Conservation (phyloP, 2,797 vertebrate genomes). For the Paguma larvata region DNA sequence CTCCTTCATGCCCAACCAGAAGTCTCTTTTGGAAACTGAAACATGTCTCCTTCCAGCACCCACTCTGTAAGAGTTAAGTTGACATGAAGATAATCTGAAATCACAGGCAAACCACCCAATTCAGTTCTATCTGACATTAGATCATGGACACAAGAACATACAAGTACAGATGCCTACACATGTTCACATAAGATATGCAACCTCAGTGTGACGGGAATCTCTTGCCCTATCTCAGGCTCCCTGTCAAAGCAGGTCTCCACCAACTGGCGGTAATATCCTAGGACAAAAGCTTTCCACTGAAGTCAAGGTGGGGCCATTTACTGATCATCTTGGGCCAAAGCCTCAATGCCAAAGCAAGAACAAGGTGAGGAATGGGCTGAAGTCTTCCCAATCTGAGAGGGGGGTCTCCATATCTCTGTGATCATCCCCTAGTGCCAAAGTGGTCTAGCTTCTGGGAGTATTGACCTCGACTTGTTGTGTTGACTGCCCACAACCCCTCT, state of each 20-base stretch:
- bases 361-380: background rate
- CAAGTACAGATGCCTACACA: background rate
- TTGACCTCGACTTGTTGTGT: background rate
- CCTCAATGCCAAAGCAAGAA: background rate
- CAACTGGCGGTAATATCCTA: background rate
- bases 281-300: background rate
- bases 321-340: background rate
- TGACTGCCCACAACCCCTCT: background rate
- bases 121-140: background rate
- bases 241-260: background rate
- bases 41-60: background rate
- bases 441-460: background rate
- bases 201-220: background rate
- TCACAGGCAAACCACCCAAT: background rate
- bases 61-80: background rate
- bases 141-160: background rate
- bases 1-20: background rate
- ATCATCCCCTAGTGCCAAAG: rapidly evolving
- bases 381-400: background rate
- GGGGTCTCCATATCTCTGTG: background rate
- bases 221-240: background rate
- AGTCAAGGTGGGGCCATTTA: background rate
- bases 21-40: background rate
- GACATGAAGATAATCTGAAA: background rate
- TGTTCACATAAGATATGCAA: rapidly evolving